phyloP scores from a whole-genome alignment of 2,113 vertebrate genomes.

The Lagopus muta region DNA sequence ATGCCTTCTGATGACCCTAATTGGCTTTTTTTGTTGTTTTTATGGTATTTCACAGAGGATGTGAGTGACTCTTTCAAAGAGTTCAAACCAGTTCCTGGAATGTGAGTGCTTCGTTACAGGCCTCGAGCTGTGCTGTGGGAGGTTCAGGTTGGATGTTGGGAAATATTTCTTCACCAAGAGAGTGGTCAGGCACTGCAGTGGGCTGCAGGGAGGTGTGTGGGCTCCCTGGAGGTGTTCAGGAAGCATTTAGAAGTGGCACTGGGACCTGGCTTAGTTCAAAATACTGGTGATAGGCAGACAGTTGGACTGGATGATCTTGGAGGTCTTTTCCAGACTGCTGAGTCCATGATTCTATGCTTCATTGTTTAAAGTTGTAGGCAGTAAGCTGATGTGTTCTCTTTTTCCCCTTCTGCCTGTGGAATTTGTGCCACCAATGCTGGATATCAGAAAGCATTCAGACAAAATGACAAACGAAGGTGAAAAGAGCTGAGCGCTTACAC shows the following conservation, averaged over 20 bases:
- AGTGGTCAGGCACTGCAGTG: too few relatives aligned
- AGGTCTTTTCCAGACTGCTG: too few relatives aligned
- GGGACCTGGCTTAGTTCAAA: too few relatives aligned
- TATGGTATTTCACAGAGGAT: not conserved
- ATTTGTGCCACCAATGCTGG: not conserved
- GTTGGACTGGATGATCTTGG: too few relatives aligned
- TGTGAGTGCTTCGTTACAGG: not conserved
- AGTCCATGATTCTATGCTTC: not conserved
- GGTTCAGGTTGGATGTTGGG: too few relatives aligned
- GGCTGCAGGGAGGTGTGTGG: too few relatives aligned
- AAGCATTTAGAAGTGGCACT: too few relatives aligned
- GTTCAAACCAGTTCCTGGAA: not conserved
- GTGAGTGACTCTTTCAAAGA: not conserved
- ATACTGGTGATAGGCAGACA: too few relatives aligned
- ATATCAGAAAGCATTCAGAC: not conserved
- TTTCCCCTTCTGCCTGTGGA: not conserved
- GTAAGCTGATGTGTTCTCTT: not conserved
- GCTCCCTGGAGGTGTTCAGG: too few relatives aligned
- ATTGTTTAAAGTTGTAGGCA: not conserved
- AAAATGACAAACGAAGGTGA: not conserved
- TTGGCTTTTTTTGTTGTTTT: not conserved
- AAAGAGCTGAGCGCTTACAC: not conserved
- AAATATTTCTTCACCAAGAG: too few relatives aligned
- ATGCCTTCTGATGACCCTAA: too few relatives aligned
- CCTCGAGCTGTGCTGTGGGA: too few relatives aligned